Percentiles rank a stretch among this genome's conserved stretches.
phyloP scores from a whole-genome alignment of 2,888 invertebrate genomes.

The Acanthococcus lagerstroemiae region DNA sequence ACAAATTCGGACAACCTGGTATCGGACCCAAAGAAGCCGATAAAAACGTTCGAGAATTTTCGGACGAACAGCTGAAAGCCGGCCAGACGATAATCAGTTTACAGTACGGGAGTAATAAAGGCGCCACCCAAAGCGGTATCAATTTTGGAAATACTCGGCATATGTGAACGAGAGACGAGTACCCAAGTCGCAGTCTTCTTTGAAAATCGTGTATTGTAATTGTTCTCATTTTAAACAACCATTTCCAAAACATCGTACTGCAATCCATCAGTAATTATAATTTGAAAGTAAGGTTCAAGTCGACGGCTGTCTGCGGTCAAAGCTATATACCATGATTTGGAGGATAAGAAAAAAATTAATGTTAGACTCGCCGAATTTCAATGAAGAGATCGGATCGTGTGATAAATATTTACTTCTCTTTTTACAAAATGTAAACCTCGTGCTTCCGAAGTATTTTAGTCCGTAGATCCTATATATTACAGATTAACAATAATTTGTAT shows the following conservation, averaged over 20 bases:
- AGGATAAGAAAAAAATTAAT: too few species aligned
- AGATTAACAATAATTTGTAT: too few species aligned
- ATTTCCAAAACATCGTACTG: background rate
- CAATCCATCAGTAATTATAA: background rate
- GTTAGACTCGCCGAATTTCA: too few species aligned
- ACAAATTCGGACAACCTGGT: constrained; percentile 70
- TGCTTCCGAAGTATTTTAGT: too few species aligned
- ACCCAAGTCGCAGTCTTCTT: background rate
- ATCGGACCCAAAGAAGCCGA: constrained; percentile 95
- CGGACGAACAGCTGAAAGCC: constrained; percentile 86
- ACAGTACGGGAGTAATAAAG: constrained; percentile 96
- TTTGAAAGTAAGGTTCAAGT: too few species aligned
- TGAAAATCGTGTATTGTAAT: background rate
- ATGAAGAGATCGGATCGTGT: too few species aligned
- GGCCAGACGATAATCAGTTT: constrained; percentile 87
- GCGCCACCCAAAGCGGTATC: constrained; percentile 91
- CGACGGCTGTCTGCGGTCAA: too few species aligned
- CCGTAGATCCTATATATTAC: too few species aligned
- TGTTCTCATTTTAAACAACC: background rate
- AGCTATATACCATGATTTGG: too few species aligned
- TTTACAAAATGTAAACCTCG: too few species aligned
- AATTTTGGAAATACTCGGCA: constrained; percentile 95
- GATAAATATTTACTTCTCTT: too few species aligned
- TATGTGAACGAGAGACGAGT: constrained; percentile 79
- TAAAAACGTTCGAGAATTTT: constrained; percentile 86